phyloP scores from a whole-genome alignment of 1,140 invertebrate species.

The Scaptomyza montana region DNA sequence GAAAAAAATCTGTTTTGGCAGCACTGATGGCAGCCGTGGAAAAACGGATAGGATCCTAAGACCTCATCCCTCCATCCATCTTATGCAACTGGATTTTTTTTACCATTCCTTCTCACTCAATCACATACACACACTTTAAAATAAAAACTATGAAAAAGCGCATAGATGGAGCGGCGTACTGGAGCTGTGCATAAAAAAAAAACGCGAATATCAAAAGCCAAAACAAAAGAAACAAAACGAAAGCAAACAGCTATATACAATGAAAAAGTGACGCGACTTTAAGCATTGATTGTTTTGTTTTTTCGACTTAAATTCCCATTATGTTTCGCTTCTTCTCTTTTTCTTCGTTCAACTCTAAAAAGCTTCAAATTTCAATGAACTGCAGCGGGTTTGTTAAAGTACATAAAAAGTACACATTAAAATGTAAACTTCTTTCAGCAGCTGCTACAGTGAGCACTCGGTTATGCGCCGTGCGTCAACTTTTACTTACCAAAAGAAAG shows the following conservation, averaged over 20 bases:
- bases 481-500: too few relatives aligned
- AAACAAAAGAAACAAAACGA: conserved; percentile 13
- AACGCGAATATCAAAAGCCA: conserved; percentile 24
- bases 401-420: too few relatives aligned
- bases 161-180: conserved; percentile 21
- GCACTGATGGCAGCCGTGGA: too few relatives aligned
- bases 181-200: conserved; percentile 27
- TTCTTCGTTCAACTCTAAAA: not conserved
- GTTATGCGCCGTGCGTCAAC: conserved; percentile 13
- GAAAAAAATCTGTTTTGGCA: too few relatives aligned
- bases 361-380: conserved; percentile 51
- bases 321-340: not conserved
- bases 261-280: conserved; percentile 33
- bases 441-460: conserved; percentile 14
- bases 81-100: too few relatives aligned
- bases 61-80: too few relatives aligned
- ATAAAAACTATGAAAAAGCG: conserved; percentile 32
- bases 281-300: conserved; percentile 37
- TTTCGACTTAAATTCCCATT: not conserved
- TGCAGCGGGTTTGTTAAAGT: too few relatives aligned
- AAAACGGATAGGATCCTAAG: too few relatives aligned
- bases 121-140: not conserved
- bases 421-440: not conserved
- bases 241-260: conserved; percentile 29
- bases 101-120: not conserved